Evolutionary conservation across 2,888 invertebrate genomes (phyloP), one percentile per base, ranked within the genome.

Genomic region (Embidobia sp.): DNA sequence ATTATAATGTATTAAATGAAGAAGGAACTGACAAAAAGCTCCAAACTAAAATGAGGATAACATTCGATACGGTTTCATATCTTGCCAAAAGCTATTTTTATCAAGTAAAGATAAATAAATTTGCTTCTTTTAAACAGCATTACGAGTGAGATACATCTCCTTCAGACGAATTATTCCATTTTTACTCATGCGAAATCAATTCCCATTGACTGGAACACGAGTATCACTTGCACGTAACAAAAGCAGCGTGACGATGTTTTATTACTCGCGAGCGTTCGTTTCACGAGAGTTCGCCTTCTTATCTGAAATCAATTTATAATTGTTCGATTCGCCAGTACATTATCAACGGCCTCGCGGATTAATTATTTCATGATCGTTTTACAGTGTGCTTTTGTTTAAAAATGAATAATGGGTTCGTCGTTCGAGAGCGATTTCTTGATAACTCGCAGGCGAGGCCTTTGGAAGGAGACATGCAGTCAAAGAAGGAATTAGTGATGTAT

Each of bases 341-440:
- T n/a, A 16, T 44, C 46, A 31, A 35, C 35, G 29, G 44, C 5
- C 33, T 31, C 11, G 33, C 26, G 46, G 35, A 63, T 49, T 63
- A 37, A 63, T 48, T 63, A 49, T 49, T 49, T 49, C 27, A 29
- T 49, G 29, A 63, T 27, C 49, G 18, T n/a, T 57, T 22, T 35
- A 10, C n/a, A n/a, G 49, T 10, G 40, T 18, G 15, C 15, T 42
- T 46, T 46, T 35, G 35, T 35, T 46, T 35, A 33, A 37, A 1
- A 15, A 18, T 29, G 55, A 40, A 40, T 55, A 35, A 35, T 22
- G 19, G 27, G 31, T 11, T 29, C 11, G 11, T n/a, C 7, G 27
- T 11, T 29, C 11, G 15, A 31, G 31, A 22, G 46, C 26, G n/a
- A 61, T 61, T 26, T 33, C 35, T 10, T 27, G 18, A 29, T 44